phyloP scores from a whole-genome alignment of 1,140 invertebrate species.

The Parapsyche elsis region DNA sequence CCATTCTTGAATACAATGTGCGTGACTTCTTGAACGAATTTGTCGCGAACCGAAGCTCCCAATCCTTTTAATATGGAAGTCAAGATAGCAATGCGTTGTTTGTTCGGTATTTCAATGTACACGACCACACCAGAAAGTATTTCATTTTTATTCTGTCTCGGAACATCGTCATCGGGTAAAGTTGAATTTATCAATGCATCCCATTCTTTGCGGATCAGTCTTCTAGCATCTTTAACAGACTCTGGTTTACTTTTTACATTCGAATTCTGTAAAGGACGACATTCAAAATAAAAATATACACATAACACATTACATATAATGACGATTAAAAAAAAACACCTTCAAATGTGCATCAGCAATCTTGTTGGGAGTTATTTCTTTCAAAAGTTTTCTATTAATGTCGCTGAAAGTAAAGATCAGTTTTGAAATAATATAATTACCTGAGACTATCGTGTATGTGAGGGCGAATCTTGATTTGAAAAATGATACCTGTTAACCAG shows the following conservation, averaged over 20 bases:
- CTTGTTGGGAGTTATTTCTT: neutral
- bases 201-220: slow-evolving; percentile 52
- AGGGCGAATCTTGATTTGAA: neutral
- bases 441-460: neutral
- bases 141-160: slow-evolving; percentile 32
- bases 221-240: slow-evolving; percentile 49
- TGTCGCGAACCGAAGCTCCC: slow-evolving; percentile 62
- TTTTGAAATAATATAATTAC: neutral
- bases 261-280: slow-evolving; percentile 9
- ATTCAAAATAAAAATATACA: slow-evolving; percentile 6
- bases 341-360: neutral
- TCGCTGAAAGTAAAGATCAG: neutral
- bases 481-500: neutral
- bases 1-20: slow-evolving; percentile 66
- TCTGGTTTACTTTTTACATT: slow-evolving; percentile 36
- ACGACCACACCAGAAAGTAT: slow-evolving; percentile 61
- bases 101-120: slow-evolving; percentile 64
- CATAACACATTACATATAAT: neutral
- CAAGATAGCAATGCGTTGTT: slow-evolving; percentile 60
- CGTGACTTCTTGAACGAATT: slow-evolving; percentile 62
- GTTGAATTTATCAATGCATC: slow-evolving; percentile 51
- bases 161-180: slow-evolving; percentile 30
- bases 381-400: neutral
- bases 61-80: slow-evolving; percentile 60
- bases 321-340: neutral